A percentile compares a stretch with the other conserved stretches of the same genome.
These are phyloP conservation scores for Brevimyrus niger DNA, from an alignment of 2,113 vertebrate genomes.

Conservation along the genomic window DNA sequence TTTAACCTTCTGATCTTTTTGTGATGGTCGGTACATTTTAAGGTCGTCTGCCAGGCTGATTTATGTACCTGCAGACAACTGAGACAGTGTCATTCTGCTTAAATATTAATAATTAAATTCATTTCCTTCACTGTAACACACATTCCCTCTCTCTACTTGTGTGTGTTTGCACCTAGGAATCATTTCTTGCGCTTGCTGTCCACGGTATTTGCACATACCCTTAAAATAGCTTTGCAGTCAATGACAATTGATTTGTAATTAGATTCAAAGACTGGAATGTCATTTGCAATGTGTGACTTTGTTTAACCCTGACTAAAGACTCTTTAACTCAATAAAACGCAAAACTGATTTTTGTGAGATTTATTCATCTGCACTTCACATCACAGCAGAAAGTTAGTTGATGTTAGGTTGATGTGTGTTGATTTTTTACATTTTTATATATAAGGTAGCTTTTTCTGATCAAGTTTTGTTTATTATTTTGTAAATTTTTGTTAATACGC, in stretches of 20 bases:
- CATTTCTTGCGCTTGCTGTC: neutral
- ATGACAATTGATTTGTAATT: slow-evolving; percentile 35
- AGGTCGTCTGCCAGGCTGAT: neutral
- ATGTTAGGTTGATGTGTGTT: neutral
- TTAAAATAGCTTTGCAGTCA: slow-evolving; percentile 14
- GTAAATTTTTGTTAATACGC: neutral
- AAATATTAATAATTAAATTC: neutral
- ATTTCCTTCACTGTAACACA: neutral
- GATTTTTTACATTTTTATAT: neutral
- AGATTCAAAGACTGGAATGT: slow-evolving; percentile 17
- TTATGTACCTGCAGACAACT: neutral
- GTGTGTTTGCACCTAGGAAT: neutral
- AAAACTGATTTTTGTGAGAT: slow-evolving; percentile 6
- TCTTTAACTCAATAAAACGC: slow-evolving; percentile 45
- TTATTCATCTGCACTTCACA: neutral
- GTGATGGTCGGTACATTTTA: neutral
- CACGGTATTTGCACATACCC: slow-evolving; percentile 25
- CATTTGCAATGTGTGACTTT: slow-evolving; percentile 31
- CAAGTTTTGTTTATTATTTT: neutral
- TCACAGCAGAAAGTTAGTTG: neutral
- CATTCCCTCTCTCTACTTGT: neutral
- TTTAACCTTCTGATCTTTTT: neutral
- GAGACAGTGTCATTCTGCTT: neutral
- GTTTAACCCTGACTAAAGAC: slow-evolving; percentile 18
- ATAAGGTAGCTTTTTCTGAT: neutral